Base-by-base conservation (phyloP, 1,140 invertebrate genomes). In the Drosophila ironensis region DNA sequence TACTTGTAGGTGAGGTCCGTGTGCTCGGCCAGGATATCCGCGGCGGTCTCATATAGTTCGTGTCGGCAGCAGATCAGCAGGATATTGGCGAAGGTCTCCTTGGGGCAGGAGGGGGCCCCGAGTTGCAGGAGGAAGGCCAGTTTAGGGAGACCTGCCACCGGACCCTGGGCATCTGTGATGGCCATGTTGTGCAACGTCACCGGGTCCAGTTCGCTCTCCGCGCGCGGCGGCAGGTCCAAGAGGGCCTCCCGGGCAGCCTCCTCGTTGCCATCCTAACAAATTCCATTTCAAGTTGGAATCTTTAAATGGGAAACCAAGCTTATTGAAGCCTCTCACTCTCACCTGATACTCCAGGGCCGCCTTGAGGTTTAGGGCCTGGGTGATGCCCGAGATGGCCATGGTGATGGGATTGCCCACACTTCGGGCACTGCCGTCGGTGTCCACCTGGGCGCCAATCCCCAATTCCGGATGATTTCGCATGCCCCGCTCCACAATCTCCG, bases 151-250 rank as follows among this genome's bases (percentile, higher is more conserved):
- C 98, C 97, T 0, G 94, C 95, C 5, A 98, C 96, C 64, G 97
- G 95, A n/a, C 91, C 87, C 51, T 92, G 91, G 90, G 98, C 97
- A 84, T 98, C 98, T 86, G 99, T 96, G 4, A 99, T 91, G 0
- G 98, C 98, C 91, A 99, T 96, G 90, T 99, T 99, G 86, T 99
- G 99, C 4, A 99, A 91, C 16, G 98, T 99, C 0, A 99, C 97
- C 11, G 98, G 97, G 91, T 99, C 99, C 53, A 99, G 91, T 91
- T 99, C 99, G 88, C 99, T 97, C 90, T 99, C 98, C 5, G 96
- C 95, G 66, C 96, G 91, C 0, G 98, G 98, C 17, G 99, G 99
- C 96, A 99, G 98, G 90, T 99, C 99, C 0, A 97, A 97, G 37
- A 99, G 91, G 0, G 98, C 98, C 91, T 99, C 98, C 88, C 94